Base-by-base conservation (phyloP, 2,888 invertebrate species). In the Leptinotarsa peninsularis region DNA sequence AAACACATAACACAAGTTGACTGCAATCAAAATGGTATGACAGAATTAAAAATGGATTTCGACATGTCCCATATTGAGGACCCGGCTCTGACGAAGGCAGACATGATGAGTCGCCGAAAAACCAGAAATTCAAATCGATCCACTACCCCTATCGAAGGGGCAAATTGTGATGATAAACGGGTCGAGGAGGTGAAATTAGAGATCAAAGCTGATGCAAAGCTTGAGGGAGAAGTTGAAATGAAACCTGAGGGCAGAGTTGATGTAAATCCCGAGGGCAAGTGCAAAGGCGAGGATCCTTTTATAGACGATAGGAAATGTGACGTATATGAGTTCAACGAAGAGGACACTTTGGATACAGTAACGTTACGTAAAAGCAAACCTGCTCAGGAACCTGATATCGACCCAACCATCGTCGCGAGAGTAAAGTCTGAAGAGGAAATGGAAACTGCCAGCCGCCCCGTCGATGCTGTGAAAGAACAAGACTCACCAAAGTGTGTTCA, bases 251-350 rank as follows among this genome's bases (percentile, higher is more conserved):
- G 3, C 23, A 4, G 15, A 21, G 21, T 13, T 3, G 21, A 58
- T 10, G 43, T 7, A 43, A 43, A 10, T 21, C 21, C 21, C 14
- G 58, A 58, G 15, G 23, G 14, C 15, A 23, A 60, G 27, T 71
- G 71, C 23, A 50, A 71, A n/a, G 15, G 52, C 17, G n/a, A 63
- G 18, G n/a, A 63, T 23, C 21, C 73, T 56, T 23, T 17, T 7
- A 17, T 27, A 0, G 52, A 49, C 18, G 49, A 56, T 10, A 23
- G 23, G 58, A 73, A 67, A 56, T 71, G 54, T 27, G 77, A 77
- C 83, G 89, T 91, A 75, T 92, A 85, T 76, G 86, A 86, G 74
- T 84, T 84, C 60, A 81, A 82, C 49, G 83, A 84, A 15, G 83
- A 84, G 33, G 84, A 83, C 13, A 49, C 54, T 17, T 67, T 73